Evolutionary conservation across 2,888 invertebrate species (phyloP).

Genomic region (Apotomis capreana): DNA sequence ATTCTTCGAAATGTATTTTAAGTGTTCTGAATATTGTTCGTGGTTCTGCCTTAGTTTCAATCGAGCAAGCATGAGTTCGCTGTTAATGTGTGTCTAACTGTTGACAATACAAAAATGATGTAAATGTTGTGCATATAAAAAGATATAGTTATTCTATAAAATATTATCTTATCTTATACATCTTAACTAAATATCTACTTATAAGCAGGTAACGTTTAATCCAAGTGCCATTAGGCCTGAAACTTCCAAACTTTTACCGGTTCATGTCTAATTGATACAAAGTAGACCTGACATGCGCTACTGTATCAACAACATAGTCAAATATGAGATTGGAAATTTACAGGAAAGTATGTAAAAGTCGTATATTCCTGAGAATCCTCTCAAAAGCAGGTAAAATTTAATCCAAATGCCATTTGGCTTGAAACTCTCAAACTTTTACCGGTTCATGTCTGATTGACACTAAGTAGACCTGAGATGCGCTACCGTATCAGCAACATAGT

Average conservation of each 20-base stretch:
- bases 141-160: no score
- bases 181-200: not conserved
- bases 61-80: no score
- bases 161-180: no score
- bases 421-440: constrained; percentile 14
- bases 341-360: no score
- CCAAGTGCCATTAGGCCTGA: not conserved
- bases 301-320: constrained; percentile 65
- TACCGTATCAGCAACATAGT: constrained; percentile 66
- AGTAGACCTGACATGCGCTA: constrained; percentile 47
- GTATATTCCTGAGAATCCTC: no score
- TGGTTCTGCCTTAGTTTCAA: no score
- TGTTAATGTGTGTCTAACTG: no score
- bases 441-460: constrained; percentile 32
- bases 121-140: no score
- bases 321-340: no score
- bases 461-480: constrained; percentile 48
- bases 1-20: no score
- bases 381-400: not conserved
- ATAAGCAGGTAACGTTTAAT: not conserved
- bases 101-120: no score
- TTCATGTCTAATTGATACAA: constrained; percentile 41
- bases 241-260: constrained; percentile 17
- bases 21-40: no score
- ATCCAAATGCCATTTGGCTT: not conserved